These are phyloP conservation scores for Varanus salvator DNA, from an alignment of 2,113 vertebrate genomes.

Conservation along the genomic window DNA sequence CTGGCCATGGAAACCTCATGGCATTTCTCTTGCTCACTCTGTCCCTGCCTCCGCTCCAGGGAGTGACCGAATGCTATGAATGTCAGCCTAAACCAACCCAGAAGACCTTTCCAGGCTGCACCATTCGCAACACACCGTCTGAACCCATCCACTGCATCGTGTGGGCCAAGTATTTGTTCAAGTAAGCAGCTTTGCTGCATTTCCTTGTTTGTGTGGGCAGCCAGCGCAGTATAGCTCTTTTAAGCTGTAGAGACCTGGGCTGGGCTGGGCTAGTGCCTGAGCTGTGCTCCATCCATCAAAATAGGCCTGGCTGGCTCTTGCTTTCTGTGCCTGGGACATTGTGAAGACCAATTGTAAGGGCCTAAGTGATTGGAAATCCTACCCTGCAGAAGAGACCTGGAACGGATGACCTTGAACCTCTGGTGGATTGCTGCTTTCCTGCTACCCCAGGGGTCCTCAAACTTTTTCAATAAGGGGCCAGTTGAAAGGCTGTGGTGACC, in stretches of 20 bases:
- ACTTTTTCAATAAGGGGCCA: too few species aligned
- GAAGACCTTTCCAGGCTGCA: conserved; percentile 98
- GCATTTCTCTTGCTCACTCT: conserved; percentile 15
- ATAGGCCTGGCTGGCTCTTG: background rate
- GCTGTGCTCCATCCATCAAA: background rate
- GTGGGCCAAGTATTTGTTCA: conserved; percentile 99
- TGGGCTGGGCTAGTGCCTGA: background rate
- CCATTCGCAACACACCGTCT: conserved; percentile 97
- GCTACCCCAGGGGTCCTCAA: too few species aligned
- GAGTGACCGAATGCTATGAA: conserved; percentile 96
- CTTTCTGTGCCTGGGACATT: background rate
- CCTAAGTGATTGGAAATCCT: background rate
- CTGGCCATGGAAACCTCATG: conserved; percentile 24
- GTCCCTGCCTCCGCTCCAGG: conserved; percentile 74
- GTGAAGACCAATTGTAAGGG: too few species aligned
- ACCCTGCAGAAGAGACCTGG: background rate
- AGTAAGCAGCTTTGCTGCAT: conserved; percentile 80
- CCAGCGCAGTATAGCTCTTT: too few species aligned
- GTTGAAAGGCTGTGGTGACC: too few species aligned
- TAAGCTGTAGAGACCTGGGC: background rate
- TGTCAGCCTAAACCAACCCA: conserved; percentile 97
- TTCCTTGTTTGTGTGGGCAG: background rate
- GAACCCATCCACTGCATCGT: conserved; percentile 99
- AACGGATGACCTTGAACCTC: background rate
- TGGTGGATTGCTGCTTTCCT: background rate